phyloP scores from a whole-genome alignment of 2,113 vertebrate genomes.

The Sakesphorus luctuosus region DNA sequence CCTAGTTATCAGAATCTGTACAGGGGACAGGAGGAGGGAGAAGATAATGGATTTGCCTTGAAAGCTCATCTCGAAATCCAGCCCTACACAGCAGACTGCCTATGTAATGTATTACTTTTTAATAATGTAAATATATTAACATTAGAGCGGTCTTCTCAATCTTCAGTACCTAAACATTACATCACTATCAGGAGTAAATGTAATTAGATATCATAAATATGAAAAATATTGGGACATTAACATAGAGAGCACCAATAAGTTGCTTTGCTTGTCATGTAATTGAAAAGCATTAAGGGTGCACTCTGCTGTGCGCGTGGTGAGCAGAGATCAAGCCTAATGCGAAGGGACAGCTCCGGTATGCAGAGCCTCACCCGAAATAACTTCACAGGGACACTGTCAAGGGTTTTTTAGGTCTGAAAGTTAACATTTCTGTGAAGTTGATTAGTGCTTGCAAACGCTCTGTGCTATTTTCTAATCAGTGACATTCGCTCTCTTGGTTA shows the following conservation, averaged over 20 bases:
- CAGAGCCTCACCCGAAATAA: slow-evolving; percentile 39
- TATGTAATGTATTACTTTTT: slow-evolving; percentile 64
- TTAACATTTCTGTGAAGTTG: slow-evolving; percentile 36
- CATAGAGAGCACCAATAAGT: slow-evolving; percentile 40
- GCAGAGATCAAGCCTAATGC: slow-evolving; percentile 45
- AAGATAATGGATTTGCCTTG: slow-evolving; percentile 69
- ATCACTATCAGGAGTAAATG: slow-evolving; percentile 62
- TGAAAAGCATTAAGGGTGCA: slow-evolving; percentile 51
- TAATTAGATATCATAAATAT: slow-evolving; percentile 74
- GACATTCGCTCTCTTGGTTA: slow-evolving; percentile 12
- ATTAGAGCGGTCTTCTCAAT: slow-evolving; percentile 60
- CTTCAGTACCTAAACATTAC: slow-evolving; percentile 62
- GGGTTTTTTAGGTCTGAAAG: slow-evolving; percentile 36
- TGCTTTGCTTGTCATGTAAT: slow-evolving; percentile 62
- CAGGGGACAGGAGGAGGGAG: slow-evolving; percentile 39
- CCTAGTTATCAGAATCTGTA: slow-evolving; percentile 55
- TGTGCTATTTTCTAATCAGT: slow-evolving; percentile 42
- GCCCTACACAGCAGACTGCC: slow-evolving; percentile 18
- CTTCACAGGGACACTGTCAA: slow-evolving; percentile 46
- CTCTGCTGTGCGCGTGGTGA: neutral
- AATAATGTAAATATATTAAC: slow-evolving; percentile 75
- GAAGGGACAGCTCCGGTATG: slow-evolving; percentile 37
- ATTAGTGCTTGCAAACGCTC: neutral
- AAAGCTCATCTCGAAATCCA: slow-evolving; percentile 62
- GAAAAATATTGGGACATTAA: slow-evolving; percentile 65